Evolutionary conservation across 30 jellyfish, hydroid and myxozoan species (phyloP).

Genomic region (Sanderia malayensis): DNA sequence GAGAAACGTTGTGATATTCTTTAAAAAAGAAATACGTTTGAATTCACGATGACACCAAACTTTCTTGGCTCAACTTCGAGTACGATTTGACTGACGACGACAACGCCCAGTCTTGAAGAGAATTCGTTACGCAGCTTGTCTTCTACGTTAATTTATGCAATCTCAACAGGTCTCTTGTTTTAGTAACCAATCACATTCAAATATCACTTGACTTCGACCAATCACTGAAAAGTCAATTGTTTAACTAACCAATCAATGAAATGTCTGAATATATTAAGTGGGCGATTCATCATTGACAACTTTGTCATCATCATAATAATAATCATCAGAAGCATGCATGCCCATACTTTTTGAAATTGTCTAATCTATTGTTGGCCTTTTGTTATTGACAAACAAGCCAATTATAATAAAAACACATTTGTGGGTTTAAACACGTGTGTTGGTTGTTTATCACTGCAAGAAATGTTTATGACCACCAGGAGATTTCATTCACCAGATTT

Average conservation of each 20-base stretch:
- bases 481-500: too few relatives aligned
- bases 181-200: conserved; percentile 52
- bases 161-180: conserved; percentile 13
- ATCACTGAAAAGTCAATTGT: conserved; percentile 26
- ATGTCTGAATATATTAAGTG: conserved; percentile 34
- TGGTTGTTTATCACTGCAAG: too few relatives aligned
- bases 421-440: too few relatives aligned
- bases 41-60: too few relatives aligned
- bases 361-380: not conserved
- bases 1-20: conserved; percentile 34
- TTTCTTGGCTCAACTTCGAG: too few relatives aligned
- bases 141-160: conserved; percentile 59
- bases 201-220: not conserved
- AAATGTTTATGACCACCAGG: too few relatives aligned
- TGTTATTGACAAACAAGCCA: not conserved
- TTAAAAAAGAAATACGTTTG: conserved; percentile 9
- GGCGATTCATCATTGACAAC: too few relatives aligned
- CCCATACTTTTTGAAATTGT: too few relatives aligned
- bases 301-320: too few relatives aligned
- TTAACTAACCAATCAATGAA: conserved; percentile 25
- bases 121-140: conserved; percentile 90
- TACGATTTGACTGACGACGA: too few relatives aligned
- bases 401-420: too few relatives aligned
- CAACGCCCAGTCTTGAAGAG: conserved; percentile 93
- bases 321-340: too few relatives aligned